Evolutionary conservation across 2,888 invertebrate species (phyloP), one percentile per base, ranked within the genome.

Genomic region (Synanthedon tipuliformis): DNA sequence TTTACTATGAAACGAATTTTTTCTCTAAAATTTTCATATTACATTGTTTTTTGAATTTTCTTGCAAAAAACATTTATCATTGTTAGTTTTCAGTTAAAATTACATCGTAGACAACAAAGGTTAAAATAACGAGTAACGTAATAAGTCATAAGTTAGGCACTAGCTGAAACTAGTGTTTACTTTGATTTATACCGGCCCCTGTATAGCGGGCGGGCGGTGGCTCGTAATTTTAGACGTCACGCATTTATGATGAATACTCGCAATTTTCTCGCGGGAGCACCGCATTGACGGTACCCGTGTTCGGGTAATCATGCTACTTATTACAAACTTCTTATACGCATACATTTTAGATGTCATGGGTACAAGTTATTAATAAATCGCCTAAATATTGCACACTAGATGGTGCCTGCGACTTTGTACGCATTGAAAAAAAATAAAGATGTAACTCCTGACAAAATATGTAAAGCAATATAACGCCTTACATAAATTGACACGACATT

Each of bases 191-290:
- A 70, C 69, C 63, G 68, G 67, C 66, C 62, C 50, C 64, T 34
- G 73, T 69, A 71, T 34, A 34, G 34, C 71, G 69, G 74, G 72
- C 73, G 67, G 50, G 27, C 50, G 52, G 72, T 70, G 69, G 68
- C 64, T 66, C 72, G 79, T 80, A 82, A 81, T 84, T 84, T 83
- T 81, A 81, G 83, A 83, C 78, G 85, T 85, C 84, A 83, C 78
- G 76, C 78, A 77, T 83, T 70, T 79, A 81, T 85, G 83, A 85
- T 85, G 81, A 82, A 86, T 84, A 79, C 78, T 76, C 73, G 78
- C 81, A 82, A 83, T 85, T 82, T 83, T 83, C 83, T 80, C 78
- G 70, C 73, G 73, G 75, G 75, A 76, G 70, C 73, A 68, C 66
- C 64, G 63, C 61, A 61, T 70, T 67, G 75, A 80, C 80, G 76